Evolutionary conservation across 2,888 invertebrate species (phyloP).

Genomic region (Podotricha telesiphe): DNA sequence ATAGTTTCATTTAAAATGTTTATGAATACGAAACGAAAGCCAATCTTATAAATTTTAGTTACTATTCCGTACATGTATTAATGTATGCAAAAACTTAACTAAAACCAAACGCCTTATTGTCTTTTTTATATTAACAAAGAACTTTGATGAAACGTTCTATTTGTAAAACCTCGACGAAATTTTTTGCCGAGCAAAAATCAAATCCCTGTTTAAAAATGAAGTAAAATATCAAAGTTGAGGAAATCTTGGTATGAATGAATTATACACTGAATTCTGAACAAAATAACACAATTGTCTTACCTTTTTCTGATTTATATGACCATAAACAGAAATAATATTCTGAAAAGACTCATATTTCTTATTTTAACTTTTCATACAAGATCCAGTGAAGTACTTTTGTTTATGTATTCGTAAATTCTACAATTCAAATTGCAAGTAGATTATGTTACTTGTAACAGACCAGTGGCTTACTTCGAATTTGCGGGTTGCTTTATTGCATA

Average conservation of each 20-base stretch:
- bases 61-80: background rate
- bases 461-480: background rate
- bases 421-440: background rate
- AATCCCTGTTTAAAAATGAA: background rate
- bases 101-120: background rate
- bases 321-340: conserved; percentile 11
- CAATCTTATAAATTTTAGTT: too few relatives aligned
- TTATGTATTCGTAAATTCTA: background rate
- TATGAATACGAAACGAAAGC: too few relatives aligned
- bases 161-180: background rate
- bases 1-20: too few relatives aligned
- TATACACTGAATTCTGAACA: conserved; percentile 29
- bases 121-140: background rate
- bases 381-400: background rate
- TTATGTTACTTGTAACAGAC: background rate
- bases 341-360: conserved; percentile 3
- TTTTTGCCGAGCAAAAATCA: background rate
- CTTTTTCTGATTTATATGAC: conserved; percentile 17
- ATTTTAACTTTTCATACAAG: background rate
- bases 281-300: conserved; percentile 11
- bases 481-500: background rate
- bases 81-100: background rate
- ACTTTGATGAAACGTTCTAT: background rate
- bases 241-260: conserved; percentile 26
- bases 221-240: conserved; percentile 15